Conservation (phyloP, 2,797 vertebrate genomes). For the Xenops minutus region DNA sequence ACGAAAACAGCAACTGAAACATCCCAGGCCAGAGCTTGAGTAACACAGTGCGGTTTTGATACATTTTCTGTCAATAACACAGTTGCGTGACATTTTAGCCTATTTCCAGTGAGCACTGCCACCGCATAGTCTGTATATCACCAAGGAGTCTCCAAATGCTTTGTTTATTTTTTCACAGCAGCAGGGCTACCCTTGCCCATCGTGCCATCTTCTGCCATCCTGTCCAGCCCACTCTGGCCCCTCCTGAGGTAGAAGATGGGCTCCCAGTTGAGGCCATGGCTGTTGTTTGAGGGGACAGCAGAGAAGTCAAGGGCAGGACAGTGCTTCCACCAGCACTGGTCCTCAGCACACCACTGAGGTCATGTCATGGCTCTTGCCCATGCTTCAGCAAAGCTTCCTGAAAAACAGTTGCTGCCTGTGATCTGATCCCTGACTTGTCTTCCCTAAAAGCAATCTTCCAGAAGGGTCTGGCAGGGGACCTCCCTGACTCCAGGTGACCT, state of each 20-base stretch:
- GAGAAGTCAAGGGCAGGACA: not conserved
- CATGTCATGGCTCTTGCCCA: accelerated
- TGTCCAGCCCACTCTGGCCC: accelerated
- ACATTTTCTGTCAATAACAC: not conserved
- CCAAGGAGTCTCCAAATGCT: accelerated
- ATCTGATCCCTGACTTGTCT: too few relatives aligned
- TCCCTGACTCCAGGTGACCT: not conserved
- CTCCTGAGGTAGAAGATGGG: accelerated
- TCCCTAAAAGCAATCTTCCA: not conserved
- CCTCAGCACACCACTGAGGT: accelerated
- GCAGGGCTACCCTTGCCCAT: accelerated
- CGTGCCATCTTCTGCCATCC: accelerated
- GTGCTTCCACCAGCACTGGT: not conserved
- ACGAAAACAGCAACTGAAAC: not conserved
- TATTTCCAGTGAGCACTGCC: accelerated
- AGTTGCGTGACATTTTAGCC: not conserved
- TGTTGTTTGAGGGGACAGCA: not conserved
- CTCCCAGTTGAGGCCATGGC: accelerated
- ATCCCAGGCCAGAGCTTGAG: not conserved
- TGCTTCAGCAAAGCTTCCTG: accelerated
- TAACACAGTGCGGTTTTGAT: not conserved
- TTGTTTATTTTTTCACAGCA: not conserved
- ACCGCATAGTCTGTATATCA: not conserved
- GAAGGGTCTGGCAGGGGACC: not conserved
- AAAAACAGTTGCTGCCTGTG: accelerated